Evolutionary conservation across 2,113 vertebrate genomes (phyloP).

Genomic region (Anolis carolinensis): DNA sequence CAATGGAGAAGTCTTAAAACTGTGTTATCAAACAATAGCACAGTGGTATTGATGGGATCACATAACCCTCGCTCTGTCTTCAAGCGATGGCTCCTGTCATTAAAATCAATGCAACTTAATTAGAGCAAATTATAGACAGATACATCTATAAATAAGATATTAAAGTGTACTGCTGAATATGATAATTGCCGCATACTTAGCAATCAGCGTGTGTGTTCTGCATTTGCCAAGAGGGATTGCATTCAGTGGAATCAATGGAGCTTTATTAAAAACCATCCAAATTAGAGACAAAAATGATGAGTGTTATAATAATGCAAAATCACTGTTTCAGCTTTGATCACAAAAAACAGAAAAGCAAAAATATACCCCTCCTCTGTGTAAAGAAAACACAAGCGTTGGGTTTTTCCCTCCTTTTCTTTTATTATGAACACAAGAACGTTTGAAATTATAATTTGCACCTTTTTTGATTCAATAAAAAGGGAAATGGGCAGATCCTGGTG

Average conservation of each 20-base stretch:
- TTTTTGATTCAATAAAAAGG: slow-evolving; percentile 59
- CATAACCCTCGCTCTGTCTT: slow-evolving; percentile 69
- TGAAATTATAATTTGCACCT: slow-evolving; percentile 75
- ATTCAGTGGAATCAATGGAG: slow-evolving; percentile 87
- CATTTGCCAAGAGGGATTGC: slow-evolving; percentile 84
- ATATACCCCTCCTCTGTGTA: slow-evolving; percentile 73
- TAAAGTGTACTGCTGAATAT: slow-evolving; percentile 85
- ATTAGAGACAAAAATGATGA: slow-evolving; percentile 88
- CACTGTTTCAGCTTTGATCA: slow-evolving; percentile 82
- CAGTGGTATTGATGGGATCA: slow-evolving; percentile 57
- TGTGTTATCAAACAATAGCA: slow-evolving; percentile 50
- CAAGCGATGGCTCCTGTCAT: slow-evolving; percentile 77
- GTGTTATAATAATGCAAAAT: slow-evolving; percentile 87
- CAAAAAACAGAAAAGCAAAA: slow-evolving; percentile 78
- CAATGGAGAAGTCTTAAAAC: slow-evolving; percentile 48
- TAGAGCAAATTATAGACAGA: slow-evolving; percentile 91
- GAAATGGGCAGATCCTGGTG: slow-evolving; percentile 52
- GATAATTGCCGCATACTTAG: slow-evolving; percentile 86
- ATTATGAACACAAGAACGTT: slow-evolving; percentile 72
- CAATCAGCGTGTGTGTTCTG: slow-evolving; percentile 85
- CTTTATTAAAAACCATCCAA: slow-evolving; percentile 88
- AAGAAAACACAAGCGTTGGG: slow-evolving; percentile 77
- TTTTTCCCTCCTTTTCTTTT: slow-evolving; percentile 20
- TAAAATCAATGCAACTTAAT: slow-evolving; percentile 90
- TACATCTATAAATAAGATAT: slow-evolving; percentile 90